Evolutionary conservation across 2,797 vertebrate species (phyloP).

Genomic region (Chrysocyon brachyurus): DNA sequence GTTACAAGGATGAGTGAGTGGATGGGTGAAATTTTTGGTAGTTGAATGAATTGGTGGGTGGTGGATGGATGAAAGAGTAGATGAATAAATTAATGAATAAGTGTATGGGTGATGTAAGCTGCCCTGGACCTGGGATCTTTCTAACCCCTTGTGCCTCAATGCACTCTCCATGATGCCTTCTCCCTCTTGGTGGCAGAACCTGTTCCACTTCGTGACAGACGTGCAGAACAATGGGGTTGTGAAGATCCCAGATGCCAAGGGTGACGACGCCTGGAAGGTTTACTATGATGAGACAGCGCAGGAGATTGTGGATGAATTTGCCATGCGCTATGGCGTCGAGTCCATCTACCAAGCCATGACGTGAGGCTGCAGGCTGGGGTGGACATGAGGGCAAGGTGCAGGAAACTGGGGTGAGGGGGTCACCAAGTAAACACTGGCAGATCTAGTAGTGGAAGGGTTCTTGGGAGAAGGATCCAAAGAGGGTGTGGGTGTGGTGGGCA

Average conservation of each 20-base stretch:
- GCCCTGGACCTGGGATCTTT: background rate
- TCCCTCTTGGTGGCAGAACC: conserved; percentile 90
- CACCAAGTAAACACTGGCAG: background rate
- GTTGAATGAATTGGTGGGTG: background rate
- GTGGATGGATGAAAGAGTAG: background rate
- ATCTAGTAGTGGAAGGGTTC: background rate
- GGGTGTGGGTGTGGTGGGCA: background rate
- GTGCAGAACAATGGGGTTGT: conserved; percentile 97
- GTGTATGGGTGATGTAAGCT: background rate
- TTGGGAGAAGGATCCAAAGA: background rate
- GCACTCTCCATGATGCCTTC: background rate
- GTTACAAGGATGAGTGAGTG: too few relatives aligned
- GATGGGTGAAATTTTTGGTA: background rate
- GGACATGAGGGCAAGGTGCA: background rate
- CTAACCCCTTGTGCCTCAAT: too few relatives aligned
- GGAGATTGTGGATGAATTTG: conserved; percentile 99
- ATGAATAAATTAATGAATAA: background rate
- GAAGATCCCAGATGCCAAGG: conserved; percentile 98
- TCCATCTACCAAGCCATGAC: conserved; percentile 99
- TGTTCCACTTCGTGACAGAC: conserved; percentile 99
- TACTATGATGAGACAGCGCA: conserved; percentile 99
- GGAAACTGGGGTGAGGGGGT: background rate
- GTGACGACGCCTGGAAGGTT: conserved; percentile 99
- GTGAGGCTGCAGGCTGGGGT: conserved; percentile 88
- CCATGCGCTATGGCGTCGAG: conserved; percentile 99